Percentiles rank a stretch among this genome's conserved stretches.
phyloP scores from a whole-genome alignment of 2,113 vertebrate species.

The Campylorhamphus procurvoides region DNA sequence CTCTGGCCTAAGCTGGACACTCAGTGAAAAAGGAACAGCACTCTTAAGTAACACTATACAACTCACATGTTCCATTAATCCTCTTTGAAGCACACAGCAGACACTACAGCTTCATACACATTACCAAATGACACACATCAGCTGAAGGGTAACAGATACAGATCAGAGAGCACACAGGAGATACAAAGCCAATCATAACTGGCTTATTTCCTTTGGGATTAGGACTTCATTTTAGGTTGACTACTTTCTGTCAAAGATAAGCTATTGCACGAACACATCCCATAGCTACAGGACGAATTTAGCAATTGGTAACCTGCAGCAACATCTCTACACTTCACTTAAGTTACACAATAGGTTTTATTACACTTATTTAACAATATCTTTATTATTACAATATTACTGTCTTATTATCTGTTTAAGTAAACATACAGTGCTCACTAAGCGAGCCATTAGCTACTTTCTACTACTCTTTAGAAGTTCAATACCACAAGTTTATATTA shows the following conservation, averaged over 20 bases:
- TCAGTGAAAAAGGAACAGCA: neutral
- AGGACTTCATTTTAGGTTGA: neutral
- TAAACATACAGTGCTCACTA: neutral
- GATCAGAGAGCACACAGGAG: neutral
- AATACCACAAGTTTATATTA: neutral
- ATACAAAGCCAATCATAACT: neutral
- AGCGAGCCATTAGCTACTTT: neutral
- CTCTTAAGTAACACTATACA: neutral
- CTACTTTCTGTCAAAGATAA: neutral
- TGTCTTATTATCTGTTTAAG: neutral
- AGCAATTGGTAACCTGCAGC: neutral
- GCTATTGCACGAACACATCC: neutral
- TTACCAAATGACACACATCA: neutral
- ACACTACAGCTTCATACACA: neutral
- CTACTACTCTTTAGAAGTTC: neutral
- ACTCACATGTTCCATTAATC: neutral
- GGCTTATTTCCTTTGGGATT: neutral
- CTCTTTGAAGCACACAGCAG: neutral
- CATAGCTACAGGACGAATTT: neutral
- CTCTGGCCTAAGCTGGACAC: neutral
- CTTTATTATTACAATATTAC: neutral
- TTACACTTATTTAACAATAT: neutral
- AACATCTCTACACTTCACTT: neutral
- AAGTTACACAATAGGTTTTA: neutral
- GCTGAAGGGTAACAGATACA: neutral